Evolutionary conservation across 1,140 invertebrate genomes (phyloP).

Genomic region (Conus betulinus): DNA sequence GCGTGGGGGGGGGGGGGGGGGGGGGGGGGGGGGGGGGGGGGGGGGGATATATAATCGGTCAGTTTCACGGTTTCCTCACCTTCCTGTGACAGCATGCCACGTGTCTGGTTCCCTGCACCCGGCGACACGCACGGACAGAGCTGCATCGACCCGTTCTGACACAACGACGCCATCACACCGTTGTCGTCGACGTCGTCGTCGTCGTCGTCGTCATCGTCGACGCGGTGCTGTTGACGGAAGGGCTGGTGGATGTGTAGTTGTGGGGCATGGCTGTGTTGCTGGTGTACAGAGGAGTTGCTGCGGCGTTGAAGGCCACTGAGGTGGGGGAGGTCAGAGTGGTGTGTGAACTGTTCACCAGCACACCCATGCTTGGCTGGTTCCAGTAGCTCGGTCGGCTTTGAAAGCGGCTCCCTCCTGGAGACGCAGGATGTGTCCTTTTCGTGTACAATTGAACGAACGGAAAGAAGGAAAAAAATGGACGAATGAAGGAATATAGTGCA

Average conservation of each 20-base stretch:
- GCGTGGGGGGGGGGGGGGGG: no score
- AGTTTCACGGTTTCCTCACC: background rate
- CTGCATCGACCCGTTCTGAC: background rate
- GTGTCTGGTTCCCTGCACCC: background rate
- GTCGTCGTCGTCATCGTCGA: background rate
- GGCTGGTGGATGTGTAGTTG: background rate
- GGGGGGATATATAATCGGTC: background rate
- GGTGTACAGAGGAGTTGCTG: background rate
- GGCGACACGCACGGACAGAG: background rate
- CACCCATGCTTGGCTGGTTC: background rate
- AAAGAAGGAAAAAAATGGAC: no score
- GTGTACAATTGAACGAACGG: no score
- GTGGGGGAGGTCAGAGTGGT: background rate
- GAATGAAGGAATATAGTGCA: no score
- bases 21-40: no score
- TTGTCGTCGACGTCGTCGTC: background rate
- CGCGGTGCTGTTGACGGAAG: background rate
- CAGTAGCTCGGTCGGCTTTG: no score
- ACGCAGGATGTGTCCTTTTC: no score
- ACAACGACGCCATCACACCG: background rate
- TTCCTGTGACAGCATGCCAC: background rate
- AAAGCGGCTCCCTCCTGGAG: no score
- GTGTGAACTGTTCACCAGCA: background rate
- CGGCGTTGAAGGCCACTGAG: background rate
- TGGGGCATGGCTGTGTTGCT: background rate